A percentile compares a stretch with the other conserved stretches of the same genome.
Evolutionary conservation across 2,888 invertebrate genomes (phyloP).

Genomic region (Nipponacmea schrenckii): DNA sequence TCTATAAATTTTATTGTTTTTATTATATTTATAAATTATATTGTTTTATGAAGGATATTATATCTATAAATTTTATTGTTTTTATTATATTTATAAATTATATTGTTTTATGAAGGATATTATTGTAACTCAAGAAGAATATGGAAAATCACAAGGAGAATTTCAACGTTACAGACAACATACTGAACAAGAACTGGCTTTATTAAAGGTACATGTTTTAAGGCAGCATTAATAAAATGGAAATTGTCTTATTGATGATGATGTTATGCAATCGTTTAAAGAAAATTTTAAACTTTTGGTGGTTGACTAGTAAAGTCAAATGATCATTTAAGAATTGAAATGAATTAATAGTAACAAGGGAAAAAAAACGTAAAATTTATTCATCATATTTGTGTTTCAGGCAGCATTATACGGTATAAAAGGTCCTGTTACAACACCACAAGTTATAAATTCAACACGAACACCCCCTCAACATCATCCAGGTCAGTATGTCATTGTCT

Average conservation of each 20-base stretch:
- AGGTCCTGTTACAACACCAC: background rate
- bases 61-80: too few relatives aligned
- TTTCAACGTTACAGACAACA: conserved; percentile 45
- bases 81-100: too few relatives aligned
- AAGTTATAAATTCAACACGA: background rate
- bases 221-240: too few relatives aligned
- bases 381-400: background rate
- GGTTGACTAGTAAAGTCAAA: too few relatives aligned
- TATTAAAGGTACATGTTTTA: conserved; percentile 43
- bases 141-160: conserved; percentile 44
- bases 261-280: too few relatives aligned
- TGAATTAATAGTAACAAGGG: too few relatives aligned
- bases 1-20: too few relatives aligned
- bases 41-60: conserved; percentile 49
- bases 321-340: too few relatives aligned
- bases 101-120: conserved; percentile 46
- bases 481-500: background rate
- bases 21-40: too few relatives aligned
- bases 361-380: too few relatives aligned
- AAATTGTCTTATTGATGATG: too few relatives aligned
- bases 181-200: conserved; percentile 45
- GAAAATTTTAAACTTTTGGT: too few relatives aligned
- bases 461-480: conserved; percentile 1
- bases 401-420: background rate
- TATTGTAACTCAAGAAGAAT: conserved; percentile 59